A percentile compares a stretch with the other conserved stretches of the same genome.
These are phyloP conservation scores for Dryocosmus kuriphilus DNA, from an alignment of 2,888 invertebrate species.

Conservation along the genomic window DNA sequence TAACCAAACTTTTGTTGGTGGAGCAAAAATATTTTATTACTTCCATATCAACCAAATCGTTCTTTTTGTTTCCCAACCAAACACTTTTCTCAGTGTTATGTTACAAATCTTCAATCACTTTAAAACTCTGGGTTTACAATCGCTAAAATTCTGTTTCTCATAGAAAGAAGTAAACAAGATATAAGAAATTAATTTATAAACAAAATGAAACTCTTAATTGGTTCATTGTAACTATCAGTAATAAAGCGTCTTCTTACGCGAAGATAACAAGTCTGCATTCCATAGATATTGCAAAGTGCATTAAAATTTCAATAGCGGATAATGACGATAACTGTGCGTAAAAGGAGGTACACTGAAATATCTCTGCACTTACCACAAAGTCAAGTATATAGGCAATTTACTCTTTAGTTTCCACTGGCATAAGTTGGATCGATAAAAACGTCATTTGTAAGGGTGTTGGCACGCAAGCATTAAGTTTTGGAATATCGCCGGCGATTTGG, in stretches of 20 bases:
- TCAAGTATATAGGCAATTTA: slow-evolving; percentile 11
- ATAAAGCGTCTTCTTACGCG: not conserved
- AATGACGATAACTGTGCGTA: slow-evolving; percentile 22
- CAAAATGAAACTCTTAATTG: not conserved
- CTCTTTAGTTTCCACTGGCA: slow-evolving; percentile 22
- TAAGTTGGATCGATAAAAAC: slow-evolving; percentile 31
- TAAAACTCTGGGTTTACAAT: too few relatives aligned
- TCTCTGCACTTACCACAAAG: slow-evolving; percentile 30
- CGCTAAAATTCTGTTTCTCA: too few relatives aligned
- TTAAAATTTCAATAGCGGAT: slow-evolving; percentile 15
- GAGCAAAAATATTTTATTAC: too few relatives aligned
- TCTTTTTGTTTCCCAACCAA: too few relatives aligned
- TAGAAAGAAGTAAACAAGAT: too few relatives aligned
- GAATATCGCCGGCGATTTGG: slow-evolving; percentile 22
- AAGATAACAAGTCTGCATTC: not conserved
- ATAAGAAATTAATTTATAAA: not conserved
- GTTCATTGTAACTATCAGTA: not conserved
- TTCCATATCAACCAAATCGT: too few relatives aligned
- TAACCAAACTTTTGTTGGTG: too few relatives aligned
- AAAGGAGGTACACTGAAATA: slow-evolving; percentile 24
- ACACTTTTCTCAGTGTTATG: too few relatives aligned
- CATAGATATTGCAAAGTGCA: not conserved
- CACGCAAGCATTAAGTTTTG: slow-evolving; percentile 29
- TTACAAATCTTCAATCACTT: too few relatives aligned
- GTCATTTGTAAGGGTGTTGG: slow-evolving; percentile 18